Base-by-base conservation (phyloP, 2,888 invertebrate genomes). In the Coecobrya sp. region DNA sequence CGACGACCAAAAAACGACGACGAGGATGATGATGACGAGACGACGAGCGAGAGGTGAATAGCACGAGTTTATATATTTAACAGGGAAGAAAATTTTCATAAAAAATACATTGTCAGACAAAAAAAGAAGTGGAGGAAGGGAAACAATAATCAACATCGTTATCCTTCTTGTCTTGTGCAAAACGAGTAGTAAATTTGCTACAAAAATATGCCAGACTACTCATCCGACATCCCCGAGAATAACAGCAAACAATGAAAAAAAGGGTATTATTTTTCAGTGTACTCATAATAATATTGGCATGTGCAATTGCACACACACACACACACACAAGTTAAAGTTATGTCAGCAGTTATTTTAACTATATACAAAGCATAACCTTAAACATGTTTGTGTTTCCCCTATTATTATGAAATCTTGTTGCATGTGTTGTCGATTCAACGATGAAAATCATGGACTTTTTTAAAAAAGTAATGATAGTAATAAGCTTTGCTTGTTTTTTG, bases 341-440 rank as follows among this genome's bases (percentile, higher is more conserved):
- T 62, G 62, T 62, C 62, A 62, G 62, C 62, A 25, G 22, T 65
- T 65, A 27, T 25, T n/a, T n/a, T n/a, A n/a, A n/a, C n/a, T n/a
- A n/a, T n/a, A n/a, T n/a, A n/a, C n/a, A 65, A 13, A 25, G 19
- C 5, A 2, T 59, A 59, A n/a, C 19, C 1, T 22, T 59, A 5
- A n/a, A 19, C 0, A 7, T 59, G 13, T 59, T 59, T 22, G 4
- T 19, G 3, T n/a, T 68, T 1, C 42, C 1, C 0, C 7, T 36
- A 22, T 19, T 10, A 73, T 65, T 73, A 73, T 73, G 42, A 73
- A 42, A 10, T 36, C 10, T 13, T 68, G 13, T 36, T 68, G 68
- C 49, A 7, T 68, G 8, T 65, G 59, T 68, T 73, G 73, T 73
- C 42, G 42, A 73, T 73, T 19, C 30, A 68, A 68, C 73, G 73